phyloP scores from a whole-genome alignment of 1,140 invertebrate species.

The Oedothorax gibbosus region DNA sequence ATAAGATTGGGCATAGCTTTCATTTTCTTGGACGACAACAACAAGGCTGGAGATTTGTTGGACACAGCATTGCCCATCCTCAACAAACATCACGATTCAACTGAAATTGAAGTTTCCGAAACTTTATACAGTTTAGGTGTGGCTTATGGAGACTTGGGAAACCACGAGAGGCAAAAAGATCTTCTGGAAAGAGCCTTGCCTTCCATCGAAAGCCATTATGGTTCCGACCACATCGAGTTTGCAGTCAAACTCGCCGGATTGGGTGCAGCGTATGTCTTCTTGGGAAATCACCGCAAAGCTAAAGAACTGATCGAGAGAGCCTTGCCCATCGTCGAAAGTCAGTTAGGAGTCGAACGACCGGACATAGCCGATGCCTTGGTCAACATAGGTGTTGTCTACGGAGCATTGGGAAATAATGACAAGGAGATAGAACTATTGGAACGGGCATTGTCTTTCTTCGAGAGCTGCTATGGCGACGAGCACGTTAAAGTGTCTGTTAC shows the following conservation, averaged over 20 bases:
- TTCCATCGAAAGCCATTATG: constrained; percentile 7
- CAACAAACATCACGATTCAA: constrained; percentile 11
- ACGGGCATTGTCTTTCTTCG: constrained; percentile 20
- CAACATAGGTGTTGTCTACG: constrained; percentile 48
- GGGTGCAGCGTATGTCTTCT: constrained; percentile 36
- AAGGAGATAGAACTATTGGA: constrained; percentile 26
- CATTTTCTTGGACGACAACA: constrained; percentile 25
- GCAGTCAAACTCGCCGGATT: constrained; percentile 37
- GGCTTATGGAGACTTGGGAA: constrained; percentile 38
- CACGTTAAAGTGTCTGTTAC: constrained; percentile 50
- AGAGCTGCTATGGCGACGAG: constrained; percentile 28
- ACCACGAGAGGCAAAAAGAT: constrained; percentile 27
- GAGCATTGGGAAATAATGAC: constrained; percentile 12
- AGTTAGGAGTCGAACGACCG: not conserved
- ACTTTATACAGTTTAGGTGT: constrained; percentile 20
- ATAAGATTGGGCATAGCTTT: constrained; percentile 23
- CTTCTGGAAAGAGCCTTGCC: constrained; percentile 30
- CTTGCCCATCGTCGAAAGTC: constrained; percentile 10
- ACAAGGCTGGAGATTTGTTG: constrained; percentile 9
- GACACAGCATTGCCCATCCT: constrained; percentile 29
- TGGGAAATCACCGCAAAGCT: constrained; percentile 19
- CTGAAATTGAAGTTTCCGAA: constrained; percentile 14
- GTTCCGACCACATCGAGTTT: constrained; percentile 28
- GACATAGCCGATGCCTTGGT: constrained; percentile 30
- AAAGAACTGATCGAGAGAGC: constrained; percentile 38